Evolutionary conservation across 2,797 vertebrate genomes (phyloP).

Genomic region (Siniperca scherzeri): DNA sequence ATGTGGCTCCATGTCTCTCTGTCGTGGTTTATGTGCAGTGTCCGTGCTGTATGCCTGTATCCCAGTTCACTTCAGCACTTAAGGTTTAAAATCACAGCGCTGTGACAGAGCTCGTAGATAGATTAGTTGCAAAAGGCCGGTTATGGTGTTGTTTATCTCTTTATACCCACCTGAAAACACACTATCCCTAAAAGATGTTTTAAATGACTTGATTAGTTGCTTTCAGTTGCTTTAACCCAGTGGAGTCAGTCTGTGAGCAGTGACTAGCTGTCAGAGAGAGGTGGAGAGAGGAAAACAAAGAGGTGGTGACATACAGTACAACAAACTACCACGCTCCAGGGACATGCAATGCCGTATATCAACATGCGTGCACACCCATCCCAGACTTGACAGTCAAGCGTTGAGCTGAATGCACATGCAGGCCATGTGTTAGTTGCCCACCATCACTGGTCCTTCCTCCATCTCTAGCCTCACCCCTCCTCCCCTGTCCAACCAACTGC

Average conservation of each 20-base stretch:
- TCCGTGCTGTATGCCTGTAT: neutral
- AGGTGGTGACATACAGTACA: constrained; percentile 8
- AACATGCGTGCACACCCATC: constrained; percentile 22
- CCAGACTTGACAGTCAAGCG: constrained; percentile 12
- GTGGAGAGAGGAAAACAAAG: constrained; percentile 20
- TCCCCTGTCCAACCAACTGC: constrained; percentile 54
- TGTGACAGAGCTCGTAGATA: neutral
- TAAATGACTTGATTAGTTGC: neutral
- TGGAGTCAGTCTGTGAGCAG: neutral
- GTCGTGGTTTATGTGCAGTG: neutral
- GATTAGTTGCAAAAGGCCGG: neutral
- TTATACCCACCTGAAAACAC: neutral
- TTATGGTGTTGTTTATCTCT: neutral
- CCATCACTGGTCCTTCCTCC: constrained; percentile 52
- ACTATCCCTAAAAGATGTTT: neutral
- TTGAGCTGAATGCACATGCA: constrained; percentile 52
- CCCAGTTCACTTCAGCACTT: neutral
- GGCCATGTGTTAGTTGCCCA: constrained; percentile 29
- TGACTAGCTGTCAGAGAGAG: constrained; percentile 1
- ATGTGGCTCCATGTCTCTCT: constrained; percentile 15
- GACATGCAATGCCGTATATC: constrained; percentile 1
- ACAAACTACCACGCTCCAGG: constrained; percentile 8
- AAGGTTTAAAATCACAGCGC: neutral
- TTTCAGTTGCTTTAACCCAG: neutral
- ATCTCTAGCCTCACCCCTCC: constrained; percentile 43